A percentile compares a stretch with the other conserved stretches of the same genome.
phyloP scores from a whole-genome alignment of 2,888 invertebrate species.

The Salticus scenicus region DNA sequence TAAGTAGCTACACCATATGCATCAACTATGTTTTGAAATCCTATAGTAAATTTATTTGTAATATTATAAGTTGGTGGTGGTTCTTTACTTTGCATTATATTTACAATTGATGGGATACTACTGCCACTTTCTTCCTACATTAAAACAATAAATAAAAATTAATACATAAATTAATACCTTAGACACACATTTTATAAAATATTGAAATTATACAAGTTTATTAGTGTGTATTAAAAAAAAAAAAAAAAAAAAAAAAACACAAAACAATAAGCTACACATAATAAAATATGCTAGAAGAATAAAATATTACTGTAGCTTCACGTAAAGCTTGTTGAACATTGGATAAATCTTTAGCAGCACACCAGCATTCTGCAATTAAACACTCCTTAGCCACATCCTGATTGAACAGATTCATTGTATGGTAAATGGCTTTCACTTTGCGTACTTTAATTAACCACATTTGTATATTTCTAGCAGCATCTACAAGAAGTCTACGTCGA shows the following conservation, averaged over 20 bases:
- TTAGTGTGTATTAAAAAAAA: no score
- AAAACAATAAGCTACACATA: no score
- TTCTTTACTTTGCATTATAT: constrained; percentile 71
- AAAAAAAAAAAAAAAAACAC: no score
- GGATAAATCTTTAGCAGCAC: constrained; percentile 60
- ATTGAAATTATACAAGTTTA: no score
- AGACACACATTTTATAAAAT: no score
- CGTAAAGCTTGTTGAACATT: constrained; percentile 68
- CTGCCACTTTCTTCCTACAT: constrained; percentile 71
- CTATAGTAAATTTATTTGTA: constrained; percentile 72
- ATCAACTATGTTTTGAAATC: constrained; percentile 72
- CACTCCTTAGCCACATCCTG: constrained; percentile 72
- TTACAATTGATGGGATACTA: constrained; percentile 70
- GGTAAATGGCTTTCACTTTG: constrained; percentile 72
- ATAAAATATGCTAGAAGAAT: background rate
- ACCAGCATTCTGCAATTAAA: constrained; percentile 73
- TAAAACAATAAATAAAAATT: no score
- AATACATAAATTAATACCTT: no score
- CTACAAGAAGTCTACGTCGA: constrained; percentile 71
- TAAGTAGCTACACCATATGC: constrained; percentile 75
- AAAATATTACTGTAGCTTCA: constrained; percentile 46
- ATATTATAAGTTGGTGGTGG: constrained; percentile 72
- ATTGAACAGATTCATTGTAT: constrained; percentile 72
- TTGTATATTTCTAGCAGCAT: constrained; percentile 71
- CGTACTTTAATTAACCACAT: constrained; percentile 71